These are phyloP conservation scores for Blastobasis adustella DNA, from an alignment of 2,888 invertebrate species.

Conservation along the genomic window DNA sequence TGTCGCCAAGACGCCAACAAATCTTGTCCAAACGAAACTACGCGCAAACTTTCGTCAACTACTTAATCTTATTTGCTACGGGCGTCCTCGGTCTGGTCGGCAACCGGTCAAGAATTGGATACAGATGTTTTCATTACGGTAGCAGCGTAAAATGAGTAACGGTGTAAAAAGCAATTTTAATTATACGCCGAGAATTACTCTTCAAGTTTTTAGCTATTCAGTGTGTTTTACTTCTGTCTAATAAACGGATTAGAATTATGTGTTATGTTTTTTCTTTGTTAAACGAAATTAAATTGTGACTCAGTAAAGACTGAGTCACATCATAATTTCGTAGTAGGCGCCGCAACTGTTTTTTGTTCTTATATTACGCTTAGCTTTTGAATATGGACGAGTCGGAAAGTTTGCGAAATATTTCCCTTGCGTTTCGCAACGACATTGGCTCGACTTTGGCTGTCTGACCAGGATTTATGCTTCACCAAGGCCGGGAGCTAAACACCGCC, in stretches of 20 bases:
- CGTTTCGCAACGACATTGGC: neutral
- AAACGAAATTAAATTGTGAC: no score
- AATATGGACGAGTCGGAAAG: conserved; percentile 1
- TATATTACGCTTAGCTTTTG: conserved; percentile 1
- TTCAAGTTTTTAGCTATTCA: no score
- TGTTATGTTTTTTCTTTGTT: no score
- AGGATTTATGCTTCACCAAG: neutral
- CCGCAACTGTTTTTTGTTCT: conserved; percentile 1
- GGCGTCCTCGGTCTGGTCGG: neutral
- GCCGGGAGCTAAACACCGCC: neutral
- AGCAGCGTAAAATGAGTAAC: no score
- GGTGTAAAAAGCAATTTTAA: no score
- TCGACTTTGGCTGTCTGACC: neutral
- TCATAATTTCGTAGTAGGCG: neutral
- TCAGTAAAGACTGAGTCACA: neutral
- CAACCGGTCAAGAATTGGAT: neutral
- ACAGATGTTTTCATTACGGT: neutral
- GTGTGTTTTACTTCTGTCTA: no score
- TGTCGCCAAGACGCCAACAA: no score
- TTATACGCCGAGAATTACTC: no score
- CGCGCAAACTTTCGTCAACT: no score
- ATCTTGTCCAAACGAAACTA: no score
- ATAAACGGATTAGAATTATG: no score
- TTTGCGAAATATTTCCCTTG: neutral
- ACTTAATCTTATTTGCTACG: neutral